These are phyloP conservation scores for Baryphthengus martii DNA, from an alignment of 2,113 vertebrate species.

Conservation along the genomic window DNA sequence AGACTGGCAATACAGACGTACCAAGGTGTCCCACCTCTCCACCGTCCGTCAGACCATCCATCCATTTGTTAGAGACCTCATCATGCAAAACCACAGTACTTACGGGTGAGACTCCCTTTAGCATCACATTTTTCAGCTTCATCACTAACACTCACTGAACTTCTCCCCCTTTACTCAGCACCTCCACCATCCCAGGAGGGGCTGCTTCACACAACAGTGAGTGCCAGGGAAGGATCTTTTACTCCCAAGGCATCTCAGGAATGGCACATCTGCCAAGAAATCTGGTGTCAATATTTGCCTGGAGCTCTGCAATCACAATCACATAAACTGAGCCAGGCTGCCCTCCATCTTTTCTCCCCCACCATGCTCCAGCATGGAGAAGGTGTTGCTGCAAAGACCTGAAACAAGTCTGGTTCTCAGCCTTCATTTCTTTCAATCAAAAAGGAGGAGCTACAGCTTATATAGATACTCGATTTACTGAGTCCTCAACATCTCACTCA, in stretches of 20 bases:
- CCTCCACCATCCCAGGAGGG: constrained; percentile 39
- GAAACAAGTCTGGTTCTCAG: constrained; percentile 19
- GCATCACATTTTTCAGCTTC: neutral
- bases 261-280: constrained; percentile 31
- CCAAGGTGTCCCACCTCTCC: neutral
- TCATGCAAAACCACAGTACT: rapidly evolving
- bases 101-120: neutral
- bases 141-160: neutral
- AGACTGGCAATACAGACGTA: neutral
- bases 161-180: neutral
- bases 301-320: constrained; percentile 49
- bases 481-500: neutral
- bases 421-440: neutral
- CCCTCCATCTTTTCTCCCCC: neutral
- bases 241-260: constrained; percentile 50
- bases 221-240: constrained; percentile 37
- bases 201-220: constrained; percentile 4
- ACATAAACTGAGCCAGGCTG: constrained; percentile 15
- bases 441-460: neutral
- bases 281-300: constrained; percentile 71
- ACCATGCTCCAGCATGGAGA: neutral
- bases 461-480: neutral
- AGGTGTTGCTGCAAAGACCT: constrained; percentile 25
- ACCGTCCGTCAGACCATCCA: neutral
- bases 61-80: neutral